phyloP scores from a whole-genome alignment of 2,888 invertebrate species.

The Sesamia inferens region DNA sequence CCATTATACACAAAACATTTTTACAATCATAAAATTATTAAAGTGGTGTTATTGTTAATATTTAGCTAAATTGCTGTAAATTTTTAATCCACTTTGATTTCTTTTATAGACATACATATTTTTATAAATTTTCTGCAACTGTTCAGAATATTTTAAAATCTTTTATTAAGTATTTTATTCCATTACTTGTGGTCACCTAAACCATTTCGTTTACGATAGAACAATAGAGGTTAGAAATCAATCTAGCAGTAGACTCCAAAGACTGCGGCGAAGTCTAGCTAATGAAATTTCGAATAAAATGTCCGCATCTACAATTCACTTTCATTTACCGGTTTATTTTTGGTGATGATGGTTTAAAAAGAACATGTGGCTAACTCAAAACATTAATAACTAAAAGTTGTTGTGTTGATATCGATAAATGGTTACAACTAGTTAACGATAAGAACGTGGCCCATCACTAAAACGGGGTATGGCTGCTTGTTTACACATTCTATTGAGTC shows the following conservation, averaged over 20 bases:
- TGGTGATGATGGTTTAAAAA: neutral
- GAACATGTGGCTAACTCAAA: neutral
- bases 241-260: conserved; percentile 3
- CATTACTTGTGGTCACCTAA: neutral
- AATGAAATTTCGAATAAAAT: neutral
- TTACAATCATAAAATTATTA: conserved; percentile 3
- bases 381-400: neutral
- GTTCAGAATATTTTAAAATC: conserved; percentile 4
- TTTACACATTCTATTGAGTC: neutral
- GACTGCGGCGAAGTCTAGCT: conserved; percentile 4
- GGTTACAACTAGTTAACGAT: neutral
- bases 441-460: neutral
- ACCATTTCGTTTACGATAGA: conserved; percentile 8
- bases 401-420: neutral
- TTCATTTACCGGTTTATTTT: neutral
- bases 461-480: neutral
- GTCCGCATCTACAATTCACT: neutral
- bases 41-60: neutral
- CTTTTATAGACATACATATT: conserved; percentile 1
- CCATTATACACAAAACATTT: conserved; percentile 25
- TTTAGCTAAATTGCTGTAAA: conserved; percentile 7
- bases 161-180: neutral
- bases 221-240: neutral
- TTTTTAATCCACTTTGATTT: neutral
- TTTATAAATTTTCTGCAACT: neutral